Percentiles rank a stretch among this genome's conserved stretches.
Conservation (phyloP, 1,140 invertebrate species). For the Mya arenaria region DNA sequence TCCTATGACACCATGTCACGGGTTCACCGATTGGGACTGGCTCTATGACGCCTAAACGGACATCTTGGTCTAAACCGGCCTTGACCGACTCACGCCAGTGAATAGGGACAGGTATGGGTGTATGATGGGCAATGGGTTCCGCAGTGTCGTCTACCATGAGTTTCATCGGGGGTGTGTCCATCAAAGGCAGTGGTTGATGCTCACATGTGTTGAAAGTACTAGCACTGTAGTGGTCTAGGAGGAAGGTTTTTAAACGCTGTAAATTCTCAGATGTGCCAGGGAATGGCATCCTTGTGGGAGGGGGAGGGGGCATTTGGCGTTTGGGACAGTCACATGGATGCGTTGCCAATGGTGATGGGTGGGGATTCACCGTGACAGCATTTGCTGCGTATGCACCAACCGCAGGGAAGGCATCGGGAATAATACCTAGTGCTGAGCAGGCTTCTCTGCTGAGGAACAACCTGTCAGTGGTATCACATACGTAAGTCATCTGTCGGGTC, state of each 20-base stretch:
- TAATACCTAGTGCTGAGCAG: conserved; percentile 23
- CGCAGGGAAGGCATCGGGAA: not conserved
- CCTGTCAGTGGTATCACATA: conserved; percentile 27
- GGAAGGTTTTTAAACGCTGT: conserved; percentile 33
- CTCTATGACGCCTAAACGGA: conserved; percentile 61
- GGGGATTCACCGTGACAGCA: not conserved
- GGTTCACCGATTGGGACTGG: conserved; percentile 58
- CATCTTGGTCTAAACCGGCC: conserved; percentile 58
- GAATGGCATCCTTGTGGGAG: conserved; percentile 41
- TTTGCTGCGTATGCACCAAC: not conserved
- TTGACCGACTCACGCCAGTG: conserved; percentile 62
- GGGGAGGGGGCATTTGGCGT: conserved; percentile 49
- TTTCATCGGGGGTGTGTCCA: conserved; percentile 48
- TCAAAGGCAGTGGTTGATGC: conserved; percentile 59
- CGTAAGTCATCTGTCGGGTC: conserved; percentile 35
- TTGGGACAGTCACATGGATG: conserved; percentile 45
- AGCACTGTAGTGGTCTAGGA: conserved; percentile 53
- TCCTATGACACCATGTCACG: conserved; percentile 63
- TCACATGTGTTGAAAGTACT: conserved; percentile 68
- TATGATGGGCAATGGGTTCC: conserved; percentile 38
- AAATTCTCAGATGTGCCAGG: conserved; percentile 44
- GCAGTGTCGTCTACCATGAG: conserved; percentile 51
- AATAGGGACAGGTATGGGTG: conserved; percentile 50
- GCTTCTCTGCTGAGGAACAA: conserved; percentile 48
- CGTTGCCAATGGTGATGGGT: not conserved